Base-by-base conservation (phyloP, 2,113 vertebrate genomes). In the Oxyruncus cristatus region DNA sequence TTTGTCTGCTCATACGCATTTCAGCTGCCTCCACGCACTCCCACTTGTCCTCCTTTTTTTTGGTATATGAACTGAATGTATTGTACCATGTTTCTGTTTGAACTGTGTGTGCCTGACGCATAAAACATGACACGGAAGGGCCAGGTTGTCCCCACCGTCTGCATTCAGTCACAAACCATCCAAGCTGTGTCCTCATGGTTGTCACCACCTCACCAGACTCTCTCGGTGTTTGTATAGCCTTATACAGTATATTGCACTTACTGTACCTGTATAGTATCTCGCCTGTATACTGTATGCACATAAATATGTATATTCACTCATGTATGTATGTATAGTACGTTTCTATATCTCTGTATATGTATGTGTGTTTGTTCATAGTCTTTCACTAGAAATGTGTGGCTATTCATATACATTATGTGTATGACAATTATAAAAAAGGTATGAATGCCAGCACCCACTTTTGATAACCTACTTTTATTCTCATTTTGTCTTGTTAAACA, bases 401-500 rank as follows among this genome's bases (percentile, higher is more conserved):
- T 94, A 91, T 85, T 95, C 89, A 95, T 94, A 86, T 88, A 74
- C 74, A 95, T 89, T 94, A 86, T 63, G 47, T 80, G 88, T 93
- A 67, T 93, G 85, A 89, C 81, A 46, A 88, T 88, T 90, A 53
- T 70, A 71, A 96, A 96, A 55, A 49, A 13, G 30, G 82, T 95
- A 90, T 82, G 92, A 86, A 94, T 93, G 88, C 88, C 96, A 97
- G 89, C 80, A 89, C 30, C 72, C 75, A 79, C 75, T 96, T 97
- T 95, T 96, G 89, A 94, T 95, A 97, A 88, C 70, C 81, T 79
- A 75, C 87, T 92, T 97, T 97, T 97, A 67, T 73, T 85, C 88
- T 95, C 92, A 95, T 85, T 97, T 91, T 96, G 91, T 96, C 92
- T 77, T 97, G 89, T 97, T 95, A 66, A 94, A 89, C 79, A 58